Conservation (phyloP, 2,113 vertebrate species). For the Dipodomys merriami region DNA sequence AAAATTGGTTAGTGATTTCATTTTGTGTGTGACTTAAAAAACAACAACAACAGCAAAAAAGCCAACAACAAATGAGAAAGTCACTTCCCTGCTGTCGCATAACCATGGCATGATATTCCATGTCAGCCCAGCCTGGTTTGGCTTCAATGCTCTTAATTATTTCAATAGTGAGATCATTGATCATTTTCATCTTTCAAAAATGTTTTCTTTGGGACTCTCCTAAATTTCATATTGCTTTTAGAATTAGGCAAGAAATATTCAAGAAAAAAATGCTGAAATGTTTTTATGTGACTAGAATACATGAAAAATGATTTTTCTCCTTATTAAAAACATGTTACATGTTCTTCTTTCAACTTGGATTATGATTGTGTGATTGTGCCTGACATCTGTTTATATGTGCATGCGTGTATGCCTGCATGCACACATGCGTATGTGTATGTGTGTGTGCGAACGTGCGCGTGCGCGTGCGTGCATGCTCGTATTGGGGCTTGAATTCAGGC, state of each 20-base stretch:
- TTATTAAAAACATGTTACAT: background rate
- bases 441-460: no score
- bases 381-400: no score
- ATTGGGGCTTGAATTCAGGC: no score
- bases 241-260: background rate
- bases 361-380: background rate
- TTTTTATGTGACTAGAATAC: constrained; percentile 18
- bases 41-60: background rate
- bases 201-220: background rate
- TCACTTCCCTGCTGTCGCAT: background rate
- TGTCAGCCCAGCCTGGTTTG: background rate
- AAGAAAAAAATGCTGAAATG: constrained; percentile 15
- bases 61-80: no score
- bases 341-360: background rate
- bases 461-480: no score
- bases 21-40: background rate
- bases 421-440: no score
- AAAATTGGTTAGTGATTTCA: background rate
- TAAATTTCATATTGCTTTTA: background rate
- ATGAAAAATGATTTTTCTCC: constrained; percentile 30
- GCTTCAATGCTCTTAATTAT: background rate
- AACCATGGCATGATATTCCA: background rate
- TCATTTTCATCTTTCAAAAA: constrained; percentile 10
- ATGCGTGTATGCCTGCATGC: no score
- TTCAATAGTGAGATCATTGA: background rate